These are phyloP conservation scores for Belgica antarctica DNA, from an alignment of 2,888 invertebrate genomes.

Conservation along the genomic window DNA sequence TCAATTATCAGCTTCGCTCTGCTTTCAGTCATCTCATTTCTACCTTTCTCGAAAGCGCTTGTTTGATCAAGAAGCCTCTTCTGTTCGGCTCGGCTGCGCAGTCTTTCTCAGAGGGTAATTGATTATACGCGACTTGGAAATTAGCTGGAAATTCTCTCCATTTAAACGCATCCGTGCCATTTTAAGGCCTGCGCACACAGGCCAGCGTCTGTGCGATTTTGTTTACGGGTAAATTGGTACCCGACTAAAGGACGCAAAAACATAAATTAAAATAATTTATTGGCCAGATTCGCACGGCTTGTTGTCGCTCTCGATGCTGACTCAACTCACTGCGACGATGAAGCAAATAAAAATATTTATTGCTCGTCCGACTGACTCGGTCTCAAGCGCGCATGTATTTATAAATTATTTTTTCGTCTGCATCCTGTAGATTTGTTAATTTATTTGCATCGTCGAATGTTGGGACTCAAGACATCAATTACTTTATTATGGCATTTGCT, in stretches of 20 bases:
- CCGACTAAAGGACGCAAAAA: slow-evolving; percentile 16
- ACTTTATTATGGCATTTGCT: not conserved
- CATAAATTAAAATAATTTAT: slow-evolving; percentile 34
- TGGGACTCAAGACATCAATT: not conserved
- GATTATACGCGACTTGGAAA: not conserved
- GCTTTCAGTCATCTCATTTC: slow-evolving; percentile 2
- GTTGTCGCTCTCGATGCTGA: slow-evolving; percentile 18
- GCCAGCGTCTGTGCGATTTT: not conserved
- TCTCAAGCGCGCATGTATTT: not conserved
- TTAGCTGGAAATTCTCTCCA: not conserved
- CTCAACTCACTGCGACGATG: not conserved
- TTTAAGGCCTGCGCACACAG: not conserved
- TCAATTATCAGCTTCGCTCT: slow-evolving; percentile 25
- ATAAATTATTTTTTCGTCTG: slow-evolving; percentile 30
- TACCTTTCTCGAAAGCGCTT: not conserved
- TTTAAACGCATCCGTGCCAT: slow-evolving; percentile 7
- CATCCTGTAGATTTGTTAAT: slow-evolving; percentile 35
- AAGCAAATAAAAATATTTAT: slow-evolving; percentile 7
- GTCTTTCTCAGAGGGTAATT: not conserved
- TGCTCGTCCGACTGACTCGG: not conserved
- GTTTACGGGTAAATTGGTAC: slow-evolving; percentile 8
- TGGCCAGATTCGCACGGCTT: not conserved
- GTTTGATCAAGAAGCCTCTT: too few relatives aligned
- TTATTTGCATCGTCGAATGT: not conserved
- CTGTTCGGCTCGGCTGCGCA: too few relatives aligned